phyloP scores from a whole-genome alignment of 2,797 vertebrate genomes.

The Anguilla pacifica region DNA sequence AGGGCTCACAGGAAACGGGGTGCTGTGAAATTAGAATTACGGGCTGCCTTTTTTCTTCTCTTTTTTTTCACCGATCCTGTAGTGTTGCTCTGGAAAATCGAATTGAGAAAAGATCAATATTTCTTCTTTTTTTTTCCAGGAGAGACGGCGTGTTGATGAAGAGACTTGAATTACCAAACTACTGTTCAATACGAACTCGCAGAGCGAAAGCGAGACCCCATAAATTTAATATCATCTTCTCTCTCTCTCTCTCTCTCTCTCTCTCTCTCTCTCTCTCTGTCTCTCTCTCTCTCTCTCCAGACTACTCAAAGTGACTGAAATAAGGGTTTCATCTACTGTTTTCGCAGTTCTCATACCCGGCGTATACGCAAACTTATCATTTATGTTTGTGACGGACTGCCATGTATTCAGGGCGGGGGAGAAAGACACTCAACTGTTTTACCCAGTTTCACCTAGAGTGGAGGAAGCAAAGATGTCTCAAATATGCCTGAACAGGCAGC shows the following conservation, averaged over 20 bases:
- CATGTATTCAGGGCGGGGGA: neutral
- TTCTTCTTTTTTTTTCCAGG: constrained; percentile 14
- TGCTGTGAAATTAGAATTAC: constrained; percentile 21
- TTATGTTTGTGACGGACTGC: neutral
- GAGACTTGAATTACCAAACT: neutral
- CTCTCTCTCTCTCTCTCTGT: neutral
- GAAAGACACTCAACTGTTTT: neutral
- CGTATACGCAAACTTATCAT: neutral
- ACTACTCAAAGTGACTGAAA: neutral
- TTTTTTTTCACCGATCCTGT: constrained; percentile 4
- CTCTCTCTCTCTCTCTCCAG: neutral
- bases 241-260: neutral
- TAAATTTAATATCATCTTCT: constrained; percentile 5
- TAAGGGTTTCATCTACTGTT: neutral
- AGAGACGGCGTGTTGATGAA: constrained; percentile 3
- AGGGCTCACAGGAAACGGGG: neutral
- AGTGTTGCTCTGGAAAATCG: constrained; percentile 20
- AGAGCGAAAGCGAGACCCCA: neutral
- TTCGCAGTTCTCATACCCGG: neutral
- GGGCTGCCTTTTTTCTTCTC: neutral
- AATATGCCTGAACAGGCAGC: neutral
- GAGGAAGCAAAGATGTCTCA: neutral
- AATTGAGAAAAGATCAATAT: constrained; percentile 33
- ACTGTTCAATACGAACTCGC: neutral
- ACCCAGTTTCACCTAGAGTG: neutral